A percentile compares a stretch with the other conserved stretches of the same genome.
These are phyloP conservation scores for Galeopterus variegatus DNA, from an alignment of 2,113 vertebrate genomes.

Conservation along the genomic window DNA sequence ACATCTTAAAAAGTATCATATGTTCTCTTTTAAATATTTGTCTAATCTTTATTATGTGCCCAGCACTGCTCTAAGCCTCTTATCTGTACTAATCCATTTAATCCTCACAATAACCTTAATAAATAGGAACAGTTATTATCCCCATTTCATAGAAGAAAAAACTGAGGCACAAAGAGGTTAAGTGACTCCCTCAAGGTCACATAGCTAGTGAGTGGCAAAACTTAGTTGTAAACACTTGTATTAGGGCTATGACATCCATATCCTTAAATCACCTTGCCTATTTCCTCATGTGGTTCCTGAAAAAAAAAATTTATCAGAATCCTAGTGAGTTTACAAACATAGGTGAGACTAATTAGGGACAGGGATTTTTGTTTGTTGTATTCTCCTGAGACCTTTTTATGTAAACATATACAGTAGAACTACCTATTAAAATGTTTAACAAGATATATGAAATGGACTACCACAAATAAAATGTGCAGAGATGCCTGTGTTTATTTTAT, in stretches of 20 bases:
- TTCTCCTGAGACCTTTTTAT: background rate
- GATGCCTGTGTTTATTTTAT: background rate
- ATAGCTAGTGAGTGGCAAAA: background rate
- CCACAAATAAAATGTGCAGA: background rate
- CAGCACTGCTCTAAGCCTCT: background rate
- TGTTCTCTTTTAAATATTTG: background rate
- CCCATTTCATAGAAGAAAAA: background rate
- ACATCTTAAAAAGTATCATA: background rate
- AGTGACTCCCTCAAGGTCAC: background rate
- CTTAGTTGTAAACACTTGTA: background rate
- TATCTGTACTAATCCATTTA: background rate
- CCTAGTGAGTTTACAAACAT: background rate
- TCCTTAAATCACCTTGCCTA: background rate
- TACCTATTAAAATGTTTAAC: constrained; percentile 12
- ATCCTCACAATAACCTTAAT: background rate
- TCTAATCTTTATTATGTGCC: background rate
- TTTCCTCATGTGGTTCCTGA: background rate
- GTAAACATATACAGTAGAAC: background rate
- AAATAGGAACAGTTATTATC: background rate
- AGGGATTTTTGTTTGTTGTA: background rate
- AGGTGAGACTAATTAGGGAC: background rate
- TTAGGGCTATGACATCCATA: background rate
- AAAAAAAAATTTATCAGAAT: background rate
- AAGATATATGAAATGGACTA: background rate
- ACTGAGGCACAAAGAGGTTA: background rate